A percentile compares a stretch with the other conserved stretches of the same genome.
Conservation (phyloP, 2,113 vertebrate species). For the Xiphophorus hellerii region DNA sequence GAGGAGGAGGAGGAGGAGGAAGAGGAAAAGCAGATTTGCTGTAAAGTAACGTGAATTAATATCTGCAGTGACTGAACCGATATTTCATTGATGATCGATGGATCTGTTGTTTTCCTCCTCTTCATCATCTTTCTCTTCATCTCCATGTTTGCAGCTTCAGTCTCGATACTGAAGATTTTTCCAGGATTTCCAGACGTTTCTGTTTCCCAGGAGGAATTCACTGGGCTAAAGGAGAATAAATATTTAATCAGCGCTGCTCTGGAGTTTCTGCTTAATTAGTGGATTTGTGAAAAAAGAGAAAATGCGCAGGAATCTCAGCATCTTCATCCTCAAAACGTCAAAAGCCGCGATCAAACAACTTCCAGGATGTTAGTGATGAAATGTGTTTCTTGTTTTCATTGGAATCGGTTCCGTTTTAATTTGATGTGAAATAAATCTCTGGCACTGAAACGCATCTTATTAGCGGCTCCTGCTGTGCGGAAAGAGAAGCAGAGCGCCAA, state of each 20-base stretch:
- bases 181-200: constrained; percentile 56
- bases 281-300: constrained; percentile 44
- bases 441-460: constrained; percentile 8
- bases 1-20: too few relatives aligned
- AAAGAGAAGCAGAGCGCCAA: constrained; percentile 11
- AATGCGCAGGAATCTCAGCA: background rate
- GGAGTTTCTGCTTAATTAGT: constrained; percentile 68
- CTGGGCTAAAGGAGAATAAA: constrained; percentile 65
- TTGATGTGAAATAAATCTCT: constrained; percentile 26
- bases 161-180: constrained; percentile 38
- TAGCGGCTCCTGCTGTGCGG: background rate
- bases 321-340: background rate
- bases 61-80: background rate
- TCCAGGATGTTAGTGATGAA: background rate
- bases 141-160: constrained; percentile 48
- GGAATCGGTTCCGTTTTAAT: background rate
- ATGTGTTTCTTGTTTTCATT: background rate
- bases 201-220: constrained; percentile 49
- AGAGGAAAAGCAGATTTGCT: background rate
- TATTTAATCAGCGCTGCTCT: constrained; percentile 70
- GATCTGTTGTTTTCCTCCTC: constrained; percentile 11
- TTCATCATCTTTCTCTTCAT: constrained; percentile 33
- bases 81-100: background rate
- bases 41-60: background rate
- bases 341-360: background rate